Evolutionary conservation across 2,797 vertebrate species (phyloP), one percentile per base, ranked within the genome.

Genomic region (Pangasius krempfi): DNA sequence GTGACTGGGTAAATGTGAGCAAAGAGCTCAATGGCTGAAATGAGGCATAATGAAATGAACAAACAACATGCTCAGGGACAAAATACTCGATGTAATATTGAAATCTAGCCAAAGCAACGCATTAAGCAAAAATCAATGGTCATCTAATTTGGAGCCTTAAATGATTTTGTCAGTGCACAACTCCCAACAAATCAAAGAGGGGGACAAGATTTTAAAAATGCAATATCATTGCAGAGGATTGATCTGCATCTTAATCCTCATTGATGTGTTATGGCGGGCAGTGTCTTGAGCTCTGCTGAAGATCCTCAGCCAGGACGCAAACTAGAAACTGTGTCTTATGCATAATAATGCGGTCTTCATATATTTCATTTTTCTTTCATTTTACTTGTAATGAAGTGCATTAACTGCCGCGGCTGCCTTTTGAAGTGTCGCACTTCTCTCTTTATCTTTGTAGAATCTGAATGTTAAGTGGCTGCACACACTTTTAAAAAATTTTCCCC

Each of bases 81-180:
- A 87, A 92, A 92, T 91, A 79, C 81, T 60, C 85, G 79, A 86
- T 79, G 64, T 87, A 90, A 88, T 91, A 91, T 92, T 91, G 91
- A 91, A 91, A 91, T 92, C 88, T 87, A 91, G 89, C 90, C 89
- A 90, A 92, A 92, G 86, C 86, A 89, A 92, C 88, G 87, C 85
- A 90, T 95, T 94, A 94, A 94, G 94, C 95, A 93, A 13, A 94
- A 94, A 94, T 96, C 96, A 95, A 96, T 96, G 95, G 94, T 96
- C 95, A 96, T 96, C 94, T 94, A 94, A 96, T 96, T 94, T 94
- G 95, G 94, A 93, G 93, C 95, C 95, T 95, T 95, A 94, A 95
- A 96, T 96, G 95, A 96, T 96, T 96, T 95, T 94, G 94, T 95
- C 94, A 93, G 95, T 93, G 95, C 93, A 93, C 94, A 96, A 95